Base-by-base conservation (phyloP, 2,113 vertebrate species). In the Tetrao urogallus region DNA sequence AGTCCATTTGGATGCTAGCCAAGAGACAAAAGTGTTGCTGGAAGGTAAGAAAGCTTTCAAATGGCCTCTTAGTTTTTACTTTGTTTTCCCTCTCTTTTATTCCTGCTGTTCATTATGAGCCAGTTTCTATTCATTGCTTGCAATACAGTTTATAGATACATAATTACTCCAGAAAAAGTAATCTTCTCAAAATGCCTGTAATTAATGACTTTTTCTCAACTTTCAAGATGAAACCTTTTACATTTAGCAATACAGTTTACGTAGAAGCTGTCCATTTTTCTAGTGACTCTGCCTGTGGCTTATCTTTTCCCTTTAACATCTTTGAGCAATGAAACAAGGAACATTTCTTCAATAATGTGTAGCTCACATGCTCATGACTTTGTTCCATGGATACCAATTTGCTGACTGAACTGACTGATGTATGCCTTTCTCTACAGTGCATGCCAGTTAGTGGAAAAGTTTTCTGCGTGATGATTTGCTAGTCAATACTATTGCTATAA, bases 61-160 rank as follows among this genome's bases (percentile, higher is more conserved):
- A 24, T 64, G 17, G 42, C 42, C 10, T 95, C 34, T 83, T 25
- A 9, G 64, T 64, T 14, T 71, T 90, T 95, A 76, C 6, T 56
- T 89, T 93, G 42, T 65, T 95, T 96, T 93, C 72, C 16, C 38
- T 90, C 24, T 72, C 47, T 89, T 80, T 27, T 50, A 87, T 96
- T 96, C 40, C 75, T 58, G 7, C 15, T 92, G 19, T 72, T 96
- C 48, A 85, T 95, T 94, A 95, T 83, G 52, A 93, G 61, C 1
- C 2, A n/a, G 45, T 61, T 96, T 96, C 47, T 88, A 84, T 95
- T 95, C 20, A 76, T 80, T 96, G 72, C 42, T 82, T 95, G 8
- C 30, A 50, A 90, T 96, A 89, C 66, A 30, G 63, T 82, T 93
- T 93, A 91, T 82, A 85, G 72, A 80, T 64, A 81, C 6, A 60